Evolutionary conservation across 2,797 vertebrate species (phyloP).

Genomic region (Diplodus sargus): DNA sequence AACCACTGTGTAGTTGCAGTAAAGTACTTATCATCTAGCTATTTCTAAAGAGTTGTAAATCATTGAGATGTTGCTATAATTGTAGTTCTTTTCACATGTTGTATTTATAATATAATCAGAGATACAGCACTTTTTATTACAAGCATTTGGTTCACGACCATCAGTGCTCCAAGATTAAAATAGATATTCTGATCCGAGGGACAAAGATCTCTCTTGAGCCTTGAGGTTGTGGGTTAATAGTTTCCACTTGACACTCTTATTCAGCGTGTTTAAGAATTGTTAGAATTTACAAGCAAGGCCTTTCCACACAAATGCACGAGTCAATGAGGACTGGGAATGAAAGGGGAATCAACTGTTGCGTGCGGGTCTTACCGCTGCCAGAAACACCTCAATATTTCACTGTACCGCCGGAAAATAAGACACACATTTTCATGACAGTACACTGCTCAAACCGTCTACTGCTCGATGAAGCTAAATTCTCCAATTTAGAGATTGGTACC

Average conservation of each 20-base stretch:
- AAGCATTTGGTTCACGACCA: background rate
- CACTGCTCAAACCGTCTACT: background rate
- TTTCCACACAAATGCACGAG: background rate
- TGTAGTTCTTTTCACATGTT: background rate
- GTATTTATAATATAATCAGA: background rate
- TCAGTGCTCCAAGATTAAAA: background rate
- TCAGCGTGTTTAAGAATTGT: constrained; percentile 2
- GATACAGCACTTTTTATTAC: background rate
- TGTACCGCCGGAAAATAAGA: background rate
- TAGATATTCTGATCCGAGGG: constrained; percentile 1
- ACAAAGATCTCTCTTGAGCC: background rate
- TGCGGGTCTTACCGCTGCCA: background rate
- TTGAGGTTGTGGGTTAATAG: background rate
- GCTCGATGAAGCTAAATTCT: background rate
- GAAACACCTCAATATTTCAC: background rate
- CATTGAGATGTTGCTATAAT: background rate
- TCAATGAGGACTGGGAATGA: constrained; percentile 18
- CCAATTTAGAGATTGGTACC: background rate
- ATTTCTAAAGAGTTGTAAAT: background rate
- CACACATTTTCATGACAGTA: background rate
- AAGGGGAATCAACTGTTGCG: constrained; percentile 16
- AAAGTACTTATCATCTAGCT: background rate
- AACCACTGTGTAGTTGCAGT: background rate
- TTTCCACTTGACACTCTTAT: background rate
- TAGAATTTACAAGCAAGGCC: constrained; percentile 10